Conservation (phyloP, 1,140 invertebrate species). For the Agrypnia vestita region DNA sequence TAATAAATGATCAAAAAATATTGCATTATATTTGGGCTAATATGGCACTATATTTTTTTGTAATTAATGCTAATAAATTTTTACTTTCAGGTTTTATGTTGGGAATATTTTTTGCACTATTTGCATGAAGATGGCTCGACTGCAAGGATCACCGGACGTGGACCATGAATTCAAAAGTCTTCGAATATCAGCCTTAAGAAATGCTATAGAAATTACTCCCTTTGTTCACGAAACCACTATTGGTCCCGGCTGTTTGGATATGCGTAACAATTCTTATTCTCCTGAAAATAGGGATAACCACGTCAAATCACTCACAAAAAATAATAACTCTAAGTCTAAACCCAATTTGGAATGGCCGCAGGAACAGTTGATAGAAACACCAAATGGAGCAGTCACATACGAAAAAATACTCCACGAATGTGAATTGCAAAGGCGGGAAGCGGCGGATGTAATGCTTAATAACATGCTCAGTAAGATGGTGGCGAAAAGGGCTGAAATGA, state of each 20-base stretch:
- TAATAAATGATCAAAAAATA: too few species aligned
- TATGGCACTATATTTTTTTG: too few species aligned
- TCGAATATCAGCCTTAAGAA: slow-evolving; percentile 68
- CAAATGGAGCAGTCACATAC: slow-evolving; percentile 66
- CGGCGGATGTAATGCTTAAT: slow-evolving; percentile 64
- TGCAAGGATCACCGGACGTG: slow-evolving; percentile 25
- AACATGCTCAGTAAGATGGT: slow-evolving; percentile 67
- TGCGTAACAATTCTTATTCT: too few species aligned
- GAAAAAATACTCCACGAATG: slow-evolving; percentile 66
- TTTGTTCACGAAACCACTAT: slow-evolving; percentile 69
- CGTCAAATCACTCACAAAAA: too few species aligned
- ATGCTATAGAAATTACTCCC: slow-evolving; percentile 71
- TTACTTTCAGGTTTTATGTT: not conserved
- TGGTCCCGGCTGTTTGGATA: slow-evolving; percentile 65
- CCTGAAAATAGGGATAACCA: too few species aligned
- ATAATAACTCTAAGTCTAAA: too few species aligned
- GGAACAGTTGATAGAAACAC: not conserved
- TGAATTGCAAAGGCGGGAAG: slow-evolving; percentile 65
- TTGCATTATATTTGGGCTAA: too few species aligned
- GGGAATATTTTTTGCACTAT: not conserved
- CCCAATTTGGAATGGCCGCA: too few species aligned
- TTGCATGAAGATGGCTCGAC: slow-evolving; percentile 41
- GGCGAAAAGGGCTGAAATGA: slow-evolving; percentile 64
- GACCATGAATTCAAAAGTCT: slow-evolving; percentile 60
- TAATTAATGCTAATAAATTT: not conserved